Conservation (phyloP, 2,888 invertebrate genomes). For the Melinaea marsaeus region DNA sequence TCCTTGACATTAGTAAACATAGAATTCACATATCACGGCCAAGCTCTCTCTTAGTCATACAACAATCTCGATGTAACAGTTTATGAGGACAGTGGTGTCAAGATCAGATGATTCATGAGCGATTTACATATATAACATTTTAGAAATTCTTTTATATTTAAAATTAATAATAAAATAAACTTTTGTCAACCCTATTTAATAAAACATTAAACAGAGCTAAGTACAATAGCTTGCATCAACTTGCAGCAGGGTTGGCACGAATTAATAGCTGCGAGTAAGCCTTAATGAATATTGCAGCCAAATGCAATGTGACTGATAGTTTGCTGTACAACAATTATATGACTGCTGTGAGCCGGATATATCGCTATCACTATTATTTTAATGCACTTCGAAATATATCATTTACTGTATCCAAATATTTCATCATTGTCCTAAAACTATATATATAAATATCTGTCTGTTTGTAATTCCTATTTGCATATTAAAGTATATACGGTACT, state of each 20-base stretch:
- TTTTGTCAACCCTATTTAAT: conserved; percentile 50
- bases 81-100: conserved; percentile 34
- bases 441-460: too few species aligned
- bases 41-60: conserved; percentile 30
- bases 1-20: conserved; percentile 17
- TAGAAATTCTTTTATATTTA: not conserved
- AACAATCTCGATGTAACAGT: conserved; percentile 11
- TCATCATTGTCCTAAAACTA: too few species aligned
- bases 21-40: conserved; percentile 21
- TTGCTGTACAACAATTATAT: conserved; percentile 18
- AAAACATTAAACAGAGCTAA: conserved; percentile 53
- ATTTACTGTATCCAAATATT: too few species aligned
- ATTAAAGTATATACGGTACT: too few species aligned
- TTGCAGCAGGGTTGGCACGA: conserved; percentile 64
- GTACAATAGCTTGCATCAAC: conserved; percentile 68
- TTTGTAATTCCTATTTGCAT: too few species aligned
- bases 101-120: conserved; percentile 36
- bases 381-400: not conserved
- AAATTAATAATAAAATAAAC: not conserved
- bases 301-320: conserved; percentile 58
- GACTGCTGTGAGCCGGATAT: not conserved
- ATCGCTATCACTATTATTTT: not conserved
- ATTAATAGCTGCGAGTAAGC: conserved; percentile 66
- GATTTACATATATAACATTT: conserved; percentile 22
- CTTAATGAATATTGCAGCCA: conserved; percentile 73